phyloP scores from a whole-genome alignment of 1,140 invertebrate genomes.

The Cyphomyrmex costatus region DNA sequence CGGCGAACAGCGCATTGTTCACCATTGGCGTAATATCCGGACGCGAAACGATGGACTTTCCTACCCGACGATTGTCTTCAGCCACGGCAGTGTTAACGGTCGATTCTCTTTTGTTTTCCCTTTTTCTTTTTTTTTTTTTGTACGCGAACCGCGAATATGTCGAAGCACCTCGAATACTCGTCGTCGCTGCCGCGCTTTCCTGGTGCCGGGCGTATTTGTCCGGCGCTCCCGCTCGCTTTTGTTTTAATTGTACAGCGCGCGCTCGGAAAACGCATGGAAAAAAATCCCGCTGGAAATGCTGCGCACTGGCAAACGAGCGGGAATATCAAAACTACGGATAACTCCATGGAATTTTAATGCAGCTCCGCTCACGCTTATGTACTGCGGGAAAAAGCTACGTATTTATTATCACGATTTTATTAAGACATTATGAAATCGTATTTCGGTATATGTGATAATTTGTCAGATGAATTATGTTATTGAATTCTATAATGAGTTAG shows the following conservation, averaged over 20 bases:
- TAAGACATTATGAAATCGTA: conserved; percentile 47
- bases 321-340: conserved; percentile 62
- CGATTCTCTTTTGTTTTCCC: conserved; percentile 25
- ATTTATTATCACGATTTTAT: conserved; percentile 45
- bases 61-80: conserved; percentile 63
- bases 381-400: background rate
- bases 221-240: conserved; percentile 69
- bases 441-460: background rate
- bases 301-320: conserved; percentile 50
- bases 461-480: background rate
- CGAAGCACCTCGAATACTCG: conserved; percentile 49
- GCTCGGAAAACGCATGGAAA: conserved; percentile 55
- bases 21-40: conserved; percentile 34
- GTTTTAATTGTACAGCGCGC: conserved; percentile 74
- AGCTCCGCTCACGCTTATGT: conserved; percentile 16
- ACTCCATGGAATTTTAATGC: conserved; percentile 62
- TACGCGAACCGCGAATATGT: conserved; percentile 35
- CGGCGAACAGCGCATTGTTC: conserved; percentile 63
- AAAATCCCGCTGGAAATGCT: conserved; percentile 60
- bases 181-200: conserved; percentile 37
- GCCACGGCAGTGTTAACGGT: conserved; percentile 48
- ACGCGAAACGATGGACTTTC: conserved; percentile 25
- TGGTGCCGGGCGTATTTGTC: conserved; percentile 70
- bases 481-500: background rate
- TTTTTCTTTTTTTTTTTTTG: conserved; percentile 17